Evolutionary conservation across 2,888 invertebrate genomes (phyloP).

Genomic region (Mechanitis mazaeus): DNA sequence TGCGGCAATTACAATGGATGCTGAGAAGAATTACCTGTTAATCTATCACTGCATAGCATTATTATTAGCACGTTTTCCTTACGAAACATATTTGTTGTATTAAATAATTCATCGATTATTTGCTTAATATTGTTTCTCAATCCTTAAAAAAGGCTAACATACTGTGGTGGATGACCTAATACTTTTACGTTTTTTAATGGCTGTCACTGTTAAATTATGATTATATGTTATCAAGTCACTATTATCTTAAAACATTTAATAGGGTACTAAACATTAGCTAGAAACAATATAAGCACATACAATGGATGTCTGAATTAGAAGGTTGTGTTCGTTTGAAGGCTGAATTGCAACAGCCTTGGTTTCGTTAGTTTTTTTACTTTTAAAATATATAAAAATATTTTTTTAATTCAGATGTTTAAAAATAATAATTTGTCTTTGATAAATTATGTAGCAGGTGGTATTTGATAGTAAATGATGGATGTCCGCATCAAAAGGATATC

Average conservation of each 20-base stretch:
- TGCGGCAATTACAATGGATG: conserved; percentile 33
- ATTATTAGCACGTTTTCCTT: not conserved
- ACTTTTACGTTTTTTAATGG: conserved; percentile 9
- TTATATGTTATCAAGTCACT: conserved; percentile 12
- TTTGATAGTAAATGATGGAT: no score
- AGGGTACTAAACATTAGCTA: conserved; percentile 11
- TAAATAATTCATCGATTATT: not conserved
- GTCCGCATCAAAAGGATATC: no score
- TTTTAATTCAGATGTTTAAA: not conserved
- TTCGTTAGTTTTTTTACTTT: conserved; percentile 34
- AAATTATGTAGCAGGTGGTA: no score
- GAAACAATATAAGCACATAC: conserved; percentile 19
- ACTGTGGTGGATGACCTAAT: not conserved
- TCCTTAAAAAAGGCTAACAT: not conserved
- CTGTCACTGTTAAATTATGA: conserved; percentile 17
- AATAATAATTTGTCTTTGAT: no score
- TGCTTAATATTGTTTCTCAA: conserved; percentile 2
- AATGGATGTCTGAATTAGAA: conserved; percentile 36
- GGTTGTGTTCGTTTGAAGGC: conserved; percentile 39
- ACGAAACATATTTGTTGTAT: not conserved
- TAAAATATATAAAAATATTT: conserved; percentile 25
- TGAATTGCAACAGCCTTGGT: conserved; percentile 38
- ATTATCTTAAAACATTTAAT: conserved; percentile 15
- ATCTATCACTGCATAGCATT: conserved; percentile 15
- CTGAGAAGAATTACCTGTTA: conserved; percentile 18